Evolutionary conservation across 2,888 invertebrate genomes (phyloP).

Genomic region (Protodeltote pygarga): DNA sequence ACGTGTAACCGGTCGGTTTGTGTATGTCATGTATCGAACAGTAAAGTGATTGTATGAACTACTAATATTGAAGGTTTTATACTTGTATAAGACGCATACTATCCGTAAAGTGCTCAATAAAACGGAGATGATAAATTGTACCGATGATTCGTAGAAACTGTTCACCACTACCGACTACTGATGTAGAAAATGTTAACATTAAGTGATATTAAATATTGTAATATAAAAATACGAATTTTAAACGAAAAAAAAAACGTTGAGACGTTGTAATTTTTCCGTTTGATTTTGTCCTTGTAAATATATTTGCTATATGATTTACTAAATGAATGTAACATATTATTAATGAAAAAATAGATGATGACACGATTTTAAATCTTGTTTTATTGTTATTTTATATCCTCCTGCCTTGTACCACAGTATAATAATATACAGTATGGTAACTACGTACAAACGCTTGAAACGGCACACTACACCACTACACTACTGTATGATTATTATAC

Average conservation of each 20-base stretch:
- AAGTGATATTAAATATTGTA: conserved; percentile 86
- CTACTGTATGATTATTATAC: too few species aligned
- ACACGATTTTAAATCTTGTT: conserved; percentile 78
- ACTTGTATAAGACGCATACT: conserved; percentile 40
- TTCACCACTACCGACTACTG: conserved; percentile 78
- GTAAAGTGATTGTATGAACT: conserved; percentile 42
- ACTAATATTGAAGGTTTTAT: conserved; percentile 53
- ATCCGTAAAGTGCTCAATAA: conserved; percentile 40
- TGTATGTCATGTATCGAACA: conserved; percentile 42
- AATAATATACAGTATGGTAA: too few species aligned
- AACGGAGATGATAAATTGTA: conserved; percentile 32
- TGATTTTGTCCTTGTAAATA: conserved; percentile 85
- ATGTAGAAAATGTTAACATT: conserved; percentile 76
- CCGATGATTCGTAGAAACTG: conserved; percentile 67
- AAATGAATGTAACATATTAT: conserved; percentile 87
- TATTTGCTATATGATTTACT: conserved; percentile 86
- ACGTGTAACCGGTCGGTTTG: conserved; percentile 33
- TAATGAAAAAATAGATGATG: conserved; percentile 86
- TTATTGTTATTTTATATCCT: conserved; percentile 53
- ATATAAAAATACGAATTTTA: conserved; percentile 87
- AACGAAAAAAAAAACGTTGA: conserved; percentile 79
- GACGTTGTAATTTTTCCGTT: conserved; percentile 81
- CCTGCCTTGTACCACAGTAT: too few species aligned
- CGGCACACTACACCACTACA: too few species aligned
- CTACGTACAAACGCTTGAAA: too few species aligned